Percentiles rank a stretch among this genome's conserved stretches.
Evolutionary conservation across 2,113 vertebrate species (phyloP).

Genomic region (Corythaeola cristata): DNA sequence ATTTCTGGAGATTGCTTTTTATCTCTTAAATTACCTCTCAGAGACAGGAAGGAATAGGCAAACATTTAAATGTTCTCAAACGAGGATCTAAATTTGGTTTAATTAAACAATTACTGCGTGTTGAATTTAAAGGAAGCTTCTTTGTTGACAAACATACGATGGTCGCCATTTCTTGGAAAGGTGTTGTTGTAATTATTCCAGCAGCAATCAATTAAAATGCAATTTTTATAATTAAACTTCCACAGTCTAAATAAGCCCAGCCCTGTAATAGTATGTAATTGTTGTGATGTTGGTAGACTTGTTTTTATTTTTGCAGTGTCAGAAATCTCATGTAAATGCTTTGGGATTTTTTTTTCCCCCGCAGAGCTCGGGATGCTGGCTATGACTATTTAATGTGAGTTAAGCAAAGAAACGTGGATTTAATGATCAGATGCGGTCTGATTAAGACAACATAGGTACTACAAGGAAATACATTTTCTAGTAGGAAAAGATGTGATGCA

Average conservation of each 20-base stretch:
- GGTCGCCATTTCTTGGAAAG: slow-evolving; percentile 55
- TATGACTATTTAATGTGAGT: not conserved
- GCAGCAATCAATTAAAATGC: slow-evolving; percentile 65
- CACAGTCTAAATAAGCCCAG: slow-evolving; percentile 4
- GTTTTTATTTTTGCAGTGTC: not conserved
- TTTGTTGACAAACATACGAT: slow-evolving; percentile 54
- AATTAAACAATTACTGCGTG: slow-evolving; percentile 53
- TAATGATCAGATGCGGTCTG: not conserved
- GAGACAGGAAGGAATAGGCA: slow-evolving; percentile 33
- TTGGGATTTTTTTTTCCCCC: not conserved
- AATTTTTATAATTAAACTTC: slow-evolving; percentile 69
- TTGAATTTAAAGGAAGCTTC: slow-evolving; percentile 25
- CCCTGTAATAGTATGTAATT: not conserved
- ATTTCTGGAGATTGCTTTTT: slow-evolving; percentile 49
- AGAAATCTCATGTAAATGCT: not conserved
- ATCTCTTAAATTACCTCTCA: slow-evolving; percentile 49
- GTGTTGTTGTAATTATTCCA: slow-evolving; percentile 55
- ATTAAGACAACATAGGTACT: slow-evolving; percentile 7
- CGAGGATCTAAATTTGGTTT: slow-evolving; percentile 26
- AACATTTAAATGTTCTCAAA: slow-evolving; percentile 37
- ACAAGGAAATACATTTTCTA: slow-evolving; percentile 4
- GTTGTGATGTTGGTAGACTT: not conserved
- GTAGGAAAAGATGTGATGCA: not conserved
- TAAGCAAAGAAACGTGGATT: not conserved
- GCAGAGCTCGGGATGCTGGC: not conserved